phyloP scores from a whole-genome alignment of 1,140 invertebrate species.

The Scaptomyza hsui region DNA sequence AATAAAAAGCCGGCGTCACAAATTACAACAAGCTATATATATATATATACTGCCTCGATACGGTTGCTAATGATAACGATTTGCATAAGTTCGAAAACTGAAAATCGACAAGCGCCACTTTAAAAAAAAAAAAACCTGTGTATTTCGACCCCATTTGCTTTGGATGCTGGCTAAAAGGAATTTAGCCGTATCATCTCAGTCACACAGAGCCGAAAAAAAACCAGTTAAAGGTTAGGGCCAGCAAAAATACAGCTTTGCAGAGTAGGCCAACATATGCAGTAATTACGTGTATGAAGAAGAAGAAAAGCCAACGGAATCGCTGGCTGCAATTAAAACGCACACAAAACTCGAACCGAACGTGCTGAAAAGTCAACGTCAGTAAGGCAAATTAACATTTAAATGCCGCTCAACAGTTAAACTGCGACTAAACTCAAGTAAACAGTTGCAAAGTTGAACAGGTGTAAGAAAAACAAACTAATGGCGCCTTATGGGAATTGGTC shows the following conservation, averaged over 20 bases:
- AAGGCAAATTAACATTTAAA: conserved; percentile 71
- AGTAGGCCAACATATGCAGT: conserved; percentile 44
- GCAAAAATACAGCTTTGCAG: background rate
- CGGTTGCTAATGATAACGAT: conserved; percentile 44
- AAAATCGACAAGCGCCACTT: conserved; percentile 30
- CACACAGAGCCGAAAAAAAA: conserved; percentile 15
- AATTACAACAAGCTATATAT: conserved; percentile 42
- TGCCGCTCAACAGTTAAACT: conserved; percentile 59
- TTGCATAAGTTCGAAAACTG: conserved; percentile 42
- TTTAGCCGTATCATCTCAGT: conserved; percentile 39
- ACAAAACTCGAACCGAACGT: conserved; percentile 40
- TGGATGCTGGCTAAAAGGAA: conserved; percentile 23
- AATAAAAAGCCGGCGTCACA: conserved; percentile 8
- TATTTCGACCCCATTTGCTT: conserved; percentile 36
- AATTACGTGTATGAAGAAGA: conserved; percentile 21
- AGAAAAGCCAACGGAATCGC: conserved; percentile 35
- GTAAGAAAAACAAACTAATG: conserved; percentile 33
- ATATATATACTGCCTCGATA: background rate
- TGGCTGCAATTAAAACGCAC: conserved; percentile 64
- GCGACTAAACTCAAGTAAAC: conserved; percentile 16
- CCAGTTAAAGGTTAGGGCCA: conserved; percentile 54
- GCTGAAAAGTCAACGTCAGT: conserved; percentile 56
- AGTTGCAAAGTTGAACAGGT: conserved; percentile 33
- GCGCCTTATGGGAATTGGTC: conserved; percentile 26
- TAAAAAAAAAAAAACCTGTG: conserved; percentile 18